These are phyloP conservation scores for Etheostoma cragini DNA, from an alignment of 2,113 vertebrate species.

Conservation along the genomic window DNA sequence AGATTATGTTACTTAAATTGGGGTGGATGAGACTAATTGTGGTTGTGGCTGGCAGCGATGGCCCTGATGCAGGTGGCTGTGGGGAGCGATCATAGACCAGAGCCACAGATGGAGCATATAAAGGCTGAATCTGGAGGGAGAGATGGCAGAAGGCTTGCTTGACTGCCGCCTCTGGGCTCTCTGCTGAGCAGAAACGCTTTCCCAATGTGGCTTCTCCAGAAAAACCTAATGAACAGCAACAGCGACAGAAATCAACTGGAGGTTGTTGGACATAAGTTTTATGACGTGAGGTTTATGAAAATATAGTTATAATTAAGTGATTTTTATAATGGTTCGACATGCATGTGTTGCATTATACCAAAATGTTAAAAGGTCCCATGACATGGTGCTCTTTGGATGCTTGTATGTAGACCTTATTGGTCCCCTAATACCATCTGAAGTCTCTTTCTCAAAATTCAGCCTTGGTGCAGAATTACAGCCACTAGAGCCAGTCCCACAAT, in stretches of 20 bases:
- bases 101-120: constrained; percentile 72
- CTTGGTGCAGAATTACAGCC: too few relatives aligned
- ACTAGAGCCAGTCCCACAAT: too few relatives aligned
- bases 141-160: constrained; percentile 57
- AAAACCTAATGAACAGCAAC: constrained; percentile 44
- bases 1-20: constrained; percentile 8
- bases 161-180: constrained; percentile 62
- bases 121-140: constrained; percentile 67
- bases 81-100: constrained; percentile 32
- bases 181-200: constrained; percentile 45
- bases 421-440: too few relatives aligned
- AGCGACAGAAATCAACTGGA: constrained; percentile 29
- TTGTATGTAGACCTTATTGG: too few relatives aligned
- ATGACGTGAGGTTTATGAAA: background rate
- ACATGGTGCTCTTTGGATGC: too few relatives aligned
- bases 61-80: constrained; percentile 52
- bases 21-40: background rate
- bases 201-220: constrained; percentile 51
- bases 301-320: background rate
- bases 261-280: background rate
- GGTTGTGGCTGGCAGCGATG: constrained; percentile 23
- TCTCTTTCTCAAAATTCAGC: background rate
- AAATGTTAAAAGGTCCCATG: too few relatives aligned
- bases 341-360: background rate
- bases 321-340: background rate